Conservation (phyloP, 2,797 vertebrate species). For the Anomalospiza imberbis region DNA sequence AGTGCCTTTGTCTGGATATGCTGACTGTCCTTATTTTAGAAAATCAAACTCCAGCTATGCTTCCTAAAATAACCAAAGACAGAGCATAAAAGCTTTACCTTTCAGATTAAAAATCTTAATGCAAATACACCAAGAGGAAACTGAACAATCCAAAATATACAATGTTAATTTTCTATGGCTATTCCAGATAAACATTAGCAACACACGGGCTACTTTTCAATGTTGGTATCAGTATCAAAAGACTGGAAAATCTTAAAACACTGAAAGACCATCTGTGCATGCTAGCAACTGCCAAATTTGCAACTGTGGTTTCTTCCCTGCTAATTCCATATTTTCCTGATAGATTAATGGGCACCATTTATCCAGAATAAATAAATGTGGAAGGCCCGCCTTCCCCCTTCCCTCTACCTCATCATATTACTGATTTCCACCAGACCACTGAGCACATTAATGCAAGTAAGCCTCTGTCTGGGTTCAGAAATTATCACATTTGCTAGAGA, state of each 20-base stretch:
- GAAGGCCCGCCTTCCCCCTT: conserved; percentile 12
- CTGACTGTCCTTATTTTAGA: background rate
- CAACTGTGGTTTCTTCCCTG: conserved; percentile 58
- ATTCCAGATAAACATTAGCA: conserved; percentile 45
- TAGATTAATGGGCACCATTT: conserved; percentile 69
- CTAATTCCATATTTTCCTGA: conserved; percentile 68
- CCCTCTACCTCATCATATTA: conserved; percentile 14
- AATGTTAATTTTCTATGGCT: conserved; percentile 42
- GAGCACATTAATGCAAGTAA: conserved; percentile 49
- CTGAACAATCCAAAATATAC: conserved; percentile 6
- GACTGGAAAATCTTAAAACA: conserved; percentile 65
- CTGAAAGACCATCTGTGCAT: conserved; percentile 61
- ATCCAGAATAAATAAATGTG: conserved; percentile 66
- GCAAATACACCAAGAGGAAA: conserved; percentile 6
- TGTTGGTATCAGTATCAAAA: conserved; percentile 72
- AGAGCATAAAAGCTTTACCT: background rate
- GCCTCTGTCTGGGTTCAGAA: conserved; percentile 37
- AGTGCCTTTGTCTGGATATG: background rate
- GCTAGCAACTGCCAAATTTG: conserved; percentile 58
- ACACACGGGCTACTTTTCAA: conserved; percentile 43
- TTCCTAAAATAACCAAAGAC: conserved; percentile 23
- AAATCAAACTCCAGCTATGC: background rate
- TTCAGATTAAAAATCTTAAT: conserved; percentile 8
- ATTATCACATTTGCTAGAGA: conserved; percentile 26
- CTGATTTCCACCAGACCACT: conserved; percentile 45